Percentiles rank a stretch among this genome's conserved stretches.
Evolutionary conservation across 1,140 invertebrate genomes (phyloP).

Genomic region (Callitettix versicolor): DNA sequence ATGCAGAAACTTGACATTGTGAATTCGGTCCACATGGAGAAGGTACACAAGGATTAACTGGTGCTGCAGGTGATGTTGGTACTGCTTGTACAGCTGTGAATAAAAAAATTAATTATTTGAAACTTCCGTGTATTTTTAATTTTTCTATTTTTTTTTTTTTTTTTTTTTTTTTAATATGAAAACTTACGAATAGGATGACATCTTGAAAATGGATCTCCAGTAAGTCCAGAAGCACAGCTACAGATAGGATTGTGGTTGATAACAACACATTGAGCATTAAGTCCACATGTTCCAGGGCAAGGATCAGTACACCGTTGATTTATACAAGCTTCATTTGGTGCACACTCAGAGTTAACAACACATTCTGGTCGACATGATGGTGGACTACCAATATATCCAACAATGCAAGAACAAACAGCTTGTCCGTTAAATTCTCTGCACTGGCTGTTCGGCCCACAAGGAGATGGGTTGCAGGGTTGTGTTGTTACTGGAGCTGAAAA

Average conservation of each 20-base stretch:
- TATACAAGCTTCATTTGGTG: slow-evolving; percentile 50
- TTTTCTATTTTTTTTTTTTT: too few relatives aligned
- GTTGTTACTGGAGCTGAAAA: too few relatives aligned
- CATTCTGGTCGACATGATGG: slow-evolving; percentile 56
- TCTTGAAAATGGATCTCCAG: slow-evolving; percentile 54
- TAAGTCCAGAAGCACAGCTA: slow-evolving; percentile 47
- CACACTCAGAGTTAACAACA: slow-evolving; percentile 52
- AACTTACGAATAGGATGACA: too few relatives aligned
- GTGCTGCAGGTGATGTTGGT: too few relatives aligned
- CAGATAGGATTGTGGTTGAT: slow-evolving; percentile 61
- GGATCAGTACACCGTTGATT: slow-evolving; percentile 58
- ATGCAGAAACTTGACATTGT: slow-evolving; percentile 48
- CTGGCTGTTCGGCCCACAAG: slow-evolving; percentile 46
- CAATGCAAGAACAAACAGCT: slow-evolving; percentile 52
- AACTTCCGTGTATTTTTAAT: too few relatives aligned
- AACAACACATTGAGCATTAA: slow-evolving; percentile 55
- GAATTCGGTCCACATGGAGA: slow-evolving; percentile 54
- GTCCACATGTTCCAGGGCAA: slow-evolving; percentile 55
- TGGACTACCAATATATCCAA: slow-evolving; percentile 49
- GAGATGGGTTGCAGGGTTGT: slow-evolving; percentile 39
- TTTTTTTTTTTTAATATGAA: too few relatives aligned
- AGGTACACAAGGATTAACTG: slow-evolving; percentile 38
- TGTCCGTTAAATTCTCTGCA: slow-evolving; percentile 47
- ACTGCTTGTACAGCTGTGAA: slow-evolving; percentile 28
- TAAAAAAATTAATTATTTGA: too few relatives aligned